phyloP scores from a whole-genome alignment of 2,797 vertebrate species.

The Intellagama lesueurii region DNA sequence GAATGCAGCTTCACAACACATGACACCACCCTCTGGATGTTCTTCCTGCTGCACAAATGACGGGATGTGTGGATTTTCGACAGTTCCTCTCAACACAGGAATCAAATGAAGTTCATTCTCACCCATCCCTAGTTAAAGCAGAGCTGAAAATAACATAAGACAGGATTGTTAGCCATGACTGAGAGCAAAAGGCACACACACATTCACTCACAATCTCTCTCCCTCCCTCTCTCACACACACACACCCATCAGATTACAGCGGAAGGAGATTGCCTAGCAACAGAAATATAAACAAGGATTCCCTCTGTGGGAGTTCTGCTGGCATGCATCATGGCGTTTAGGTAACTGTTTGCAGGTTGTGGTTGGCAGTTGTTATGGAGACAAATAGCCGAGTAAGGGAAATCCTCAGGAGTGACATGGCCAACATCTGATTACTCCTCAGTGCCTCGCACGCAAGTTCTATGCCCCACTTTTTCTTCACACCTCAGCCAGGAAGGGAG shows the following conservation, averaged over 20 bases:
- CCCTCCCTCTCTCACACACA: constrained; percentile 37
- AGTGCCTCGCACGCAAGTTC: constrained; percentile 9
- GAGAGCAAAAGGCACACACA: too few relatives aligned
- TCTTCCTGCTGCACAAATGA: too few relatives aligned
- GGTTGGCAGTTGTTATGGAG: constrained; percentile 77
- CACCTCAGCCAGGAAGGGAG: constrained; percentile 35
- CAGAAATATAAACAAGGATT: constrained; percentile 74
- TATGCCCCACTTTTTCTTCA: constrained; percentile 29
- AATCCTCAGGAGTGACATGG: constrained; percentile 79
- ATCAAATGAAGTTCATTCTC: neutral
- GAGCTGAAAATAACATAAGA: neutral
- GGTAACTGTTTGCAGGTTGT: constrained; percentile 82
- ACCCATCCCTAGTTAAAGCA: neutral
- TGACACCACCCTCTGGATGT: too few relatives aligned
- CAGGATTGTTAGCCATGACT: constrained; percentile 25
- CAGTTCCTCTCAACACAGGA: neutral
- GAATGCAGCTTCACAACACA: too few relatives aligned
- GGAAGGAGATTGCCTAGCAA: constrained; percentile 67
- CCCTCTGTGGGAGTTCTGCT: constrained; percentile 78
- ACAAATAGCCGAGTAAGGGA: constrained; percentile 77
- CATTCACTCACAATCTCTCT: constrained; percentile 50
- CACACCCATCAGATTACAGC: neutral
- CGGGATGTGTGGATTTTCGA: neutral
- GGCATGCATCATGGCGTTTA: constrained; percentile 75
- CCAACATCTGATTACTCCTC: constrained; percentile 72